A percentile compares a stretch with the other conserved stretches of the same genome.
These are phyloP conservation scores for Helarctos malayanus DNA, from an alignment of 2,797 vertebrate genomes.

Conservation along the genomic window DNA sequence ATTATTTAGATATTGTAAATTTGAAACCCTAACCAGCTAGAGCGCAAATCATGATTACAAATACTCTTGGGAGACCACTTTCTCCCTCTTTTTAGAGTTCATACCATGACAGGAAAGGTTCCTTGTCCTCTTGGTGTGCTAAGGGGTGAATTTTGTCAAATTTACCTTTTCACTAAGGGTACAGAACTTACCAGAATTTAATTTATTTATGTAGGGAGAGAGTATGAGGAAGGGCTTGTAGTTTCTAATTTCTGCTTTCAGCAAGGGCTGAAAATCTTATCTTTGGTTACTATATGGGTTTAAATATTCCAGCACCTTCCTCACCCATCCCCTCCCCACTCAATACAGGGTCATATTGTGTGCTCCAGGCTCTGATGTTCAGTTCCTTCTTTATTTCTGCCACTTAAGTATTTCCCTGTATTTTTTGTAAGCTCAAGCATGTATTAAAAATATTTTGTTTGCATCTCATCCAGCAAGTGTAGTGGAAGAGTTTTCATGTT, in stretches of 20 bases:
- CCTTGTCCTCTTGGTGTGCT: background rate
- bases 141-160: background rate
- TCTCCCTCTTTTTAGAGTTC: background rate
- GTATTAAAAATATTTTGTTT: background rate
- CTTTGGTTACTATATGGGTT: background rate
- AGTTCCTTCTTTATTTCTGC: background rate
- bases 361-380: background rate
- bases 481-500: slow-evolving; percentile 1
- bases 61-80: background rate
- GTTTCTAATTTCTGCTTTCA: background rate
- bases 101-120: background rate
- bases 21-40: background rate
- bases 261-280: background rate
- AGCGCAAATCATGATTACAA: background rate
- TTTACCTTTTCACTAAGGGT: background rate
- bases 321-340: background rate
- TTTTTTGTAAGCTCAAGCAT: background rate
- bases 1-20: slow-evolving; percentile 10
- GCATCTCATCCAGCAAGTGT: background rate
- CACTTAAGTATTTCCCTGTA: background rate
- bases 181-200: background rate
- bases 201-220: background rate
- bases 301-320: slow-evolving; percentile 13
- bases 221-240: background rate
- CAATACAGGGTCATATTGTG: background rate